Evolutionary conservation across 2,888 invertebrate species (phyloP).

Genomic region (Cheilosia scutellata): DNA sequence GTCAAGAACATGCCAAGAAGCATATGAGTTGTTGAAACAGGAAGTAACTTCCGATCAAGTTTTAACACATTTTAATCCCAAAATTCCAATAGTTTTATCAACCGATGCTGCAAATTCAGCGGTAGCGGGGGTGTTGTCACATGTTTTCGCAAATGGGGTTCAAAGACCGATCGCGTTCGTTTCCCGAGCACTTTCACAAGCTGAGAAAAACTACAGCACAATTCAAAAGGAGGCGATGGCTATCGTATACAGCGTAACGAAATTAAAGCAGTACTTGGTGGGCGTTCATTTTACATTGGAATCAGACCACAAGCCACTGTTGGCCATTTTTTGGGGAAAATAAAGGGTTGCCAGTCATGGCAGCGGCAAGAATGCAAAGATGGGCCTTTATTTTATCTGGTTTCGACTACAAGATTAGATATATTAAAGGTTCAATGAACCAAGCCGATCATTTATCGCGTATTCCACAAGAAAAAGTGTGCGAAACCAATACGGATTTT

Average conservation of each 20-base stretch:
- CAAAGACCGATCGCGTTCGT: constrained; percentile 12
- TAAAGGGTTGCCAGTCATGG: constrained; percentile 35
- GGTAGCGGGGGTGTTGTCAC: neutral
- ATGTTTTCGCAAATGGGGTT: neutral
- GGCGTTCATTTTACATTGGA: constrained; percentile 6
- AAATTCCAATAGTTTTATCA: constrained; percentile 38
- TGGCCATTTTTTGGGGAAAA: constrained; percentile 27
- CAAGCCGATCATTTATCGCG: no score
- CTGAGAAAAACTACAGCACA: constrained; percentile 19
- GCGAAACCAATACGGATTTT: neutral
- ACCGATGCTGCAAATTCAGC: constrained; percentile 31
- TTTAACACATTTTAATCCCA: no score
- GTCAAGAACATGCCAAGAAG: no score
- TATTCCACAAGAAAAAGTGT: no score
- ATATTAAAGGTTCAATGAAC: no score
- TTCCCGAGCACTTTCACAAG: neutral
- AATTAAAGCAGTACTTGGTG: constrained; percentile 18
- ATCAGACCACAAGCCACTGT: constrained; percentile 23
- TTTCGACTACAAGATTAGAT: no score
- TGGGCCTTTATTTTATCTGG: no score
- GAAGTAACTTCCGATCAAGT: no score
- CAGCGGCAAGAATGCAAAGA: constrained; percentile 29
- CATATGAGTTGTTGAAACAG: no score
- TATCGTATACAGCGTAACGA: constrained; percentile 12
- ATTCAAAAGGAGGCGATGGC: constrained; percentile 25